These are phyloP conservation scores for Chionis minor DNA, from an alignment of 2,113 vertebrate genomes.

Conservation along the genomic window DNA sequence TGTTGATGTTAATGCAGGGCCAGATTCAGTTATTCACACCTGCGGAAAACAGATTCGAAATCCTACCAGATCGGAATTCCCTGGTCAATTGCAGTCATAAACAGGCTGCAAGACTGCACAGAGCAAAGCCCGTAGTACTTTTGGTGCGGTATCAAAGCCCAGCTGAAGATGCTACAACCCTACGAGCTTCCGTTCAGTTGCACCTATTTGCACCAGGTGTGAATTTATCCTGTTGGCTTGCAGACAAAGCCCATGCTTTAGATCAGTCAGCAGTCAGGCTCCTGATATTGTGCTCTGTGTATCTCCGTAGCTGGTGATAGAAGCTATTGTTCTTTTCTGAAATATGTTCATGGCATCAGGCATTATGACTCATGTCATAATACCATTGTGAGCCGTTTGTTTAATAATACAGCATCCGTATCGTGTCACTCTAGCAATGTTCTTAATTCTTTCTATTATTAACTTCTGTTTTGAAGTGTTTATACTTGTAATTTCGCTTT, in stretches of 20 bases:
- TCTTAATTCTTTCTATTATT: slow-evolving; percentile 45
- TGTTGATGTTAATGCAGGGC: background rate
- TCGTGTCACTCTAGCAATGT: background rate
- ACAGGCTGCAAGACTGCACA: background rate
- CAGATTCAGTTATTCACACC: background rate
- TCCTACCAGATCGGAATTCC: background rate
- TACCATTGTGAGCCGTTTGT: slow-evolving; percentile 36
- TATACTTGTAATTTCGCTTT: slow-evolving; percentile 1
- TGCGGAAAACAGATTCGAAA: background rate
- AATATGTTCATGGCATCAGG: background rate
- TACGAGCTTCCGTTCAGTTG: background rate
- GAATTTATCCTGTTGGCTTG: background rate
- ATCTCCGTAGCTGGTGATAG: background rate
- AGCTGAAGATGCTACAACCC: background rate
- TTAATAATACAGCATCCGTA: slow-evolving; percentile 37
- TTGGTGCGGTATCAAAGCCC: background rate
- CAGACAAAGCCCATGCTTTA: background rate
- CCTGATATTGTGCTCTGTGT: background rate
- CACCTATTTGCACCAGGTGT: background rate
- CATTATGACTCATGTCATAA: slow-evolving; percentile 47
- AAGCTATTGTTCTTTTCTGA: slow-evolving; percentile 40
- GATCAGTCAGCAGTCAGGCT: background rate
- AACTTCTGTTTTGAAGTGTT: slow-evolving; percentile 37
- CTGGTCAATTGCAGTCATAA: background rate
- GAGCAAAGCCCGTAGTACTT: background rate